Percentiles rank a stretch among this genome's conserved stretches.
These are phyloP conservation scores for Drosophila stalkeri DNA, from an alignment of 2,888 invertebrate genomes.

Conservation along the genomic window DNA sequence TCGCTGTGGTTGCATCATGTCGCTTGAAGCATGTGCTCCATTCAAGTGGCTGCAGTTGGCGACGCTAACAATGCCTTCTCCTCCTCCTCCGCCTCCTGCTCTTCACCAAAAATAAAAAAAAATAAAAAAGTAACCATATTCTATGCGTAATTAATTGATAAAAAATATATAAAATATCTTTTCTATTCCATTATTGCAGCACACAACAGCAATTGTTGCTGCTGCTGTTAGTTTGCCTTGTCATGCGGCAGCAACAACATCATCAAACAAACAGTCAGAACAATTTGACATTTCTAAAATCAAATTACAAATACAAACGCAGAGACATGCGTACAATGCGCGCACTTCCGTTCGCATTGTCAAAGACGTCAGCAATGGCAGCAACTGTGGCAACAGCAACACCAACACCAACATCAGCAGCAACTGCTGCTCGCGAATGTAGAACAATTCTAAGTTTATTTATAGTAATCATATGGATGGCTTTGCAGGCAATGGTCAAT, in stretches of 20 bases:
- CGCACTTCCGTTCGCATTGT: conserved; percentile 68
- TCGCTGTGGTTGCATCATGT: conserved; percentile 47
- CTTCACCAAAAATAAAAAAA: no score
- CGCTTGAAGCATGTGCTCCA: conserved; percentile 65
- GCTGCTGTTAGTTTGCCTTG: conserved; percentile 28
- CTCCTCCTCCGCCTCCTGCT: not conserved
- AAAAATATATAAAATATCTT: not conserved
- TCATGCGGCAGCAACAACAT: conserved; percentile 51
- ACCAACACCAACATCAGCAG: conserved; percentile 25
- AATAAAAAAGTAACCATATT: conserved; percentile 7
- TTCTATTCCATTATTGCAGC: conserved; percentile 45
- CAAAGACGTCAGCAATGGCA: conserved; percentile 55
- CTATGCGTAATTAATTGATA: conserved; percentile 49
- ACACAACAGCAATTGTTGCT: conserved; percentile 13
- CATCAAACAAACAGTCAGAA: conserved; percentile 67
- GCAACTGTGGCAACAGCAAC: conserved; percentile 26
- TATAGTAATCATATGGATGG: conserved; percentile 77
- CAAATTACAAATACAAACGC: conserved; percentile 85
- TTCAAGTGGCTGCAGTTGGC: conserved; percentile 49
- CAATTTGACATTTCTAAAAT: conserved; percentile 83
- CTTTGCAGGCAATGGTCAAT: conserved; percentile 67
- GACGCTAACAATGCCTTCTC: conserved; percentile 42
- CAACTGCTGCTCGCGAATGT: conserved; percentile 62
- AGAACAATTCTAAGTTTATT: conserved; percentile 80
- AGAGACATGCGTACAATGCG: conserved; percentile 73